Evolutionary conservation across 1,140 invertebrate genomes (phyloP).

Genomic region (Drosophila eugracilis): DNA sequence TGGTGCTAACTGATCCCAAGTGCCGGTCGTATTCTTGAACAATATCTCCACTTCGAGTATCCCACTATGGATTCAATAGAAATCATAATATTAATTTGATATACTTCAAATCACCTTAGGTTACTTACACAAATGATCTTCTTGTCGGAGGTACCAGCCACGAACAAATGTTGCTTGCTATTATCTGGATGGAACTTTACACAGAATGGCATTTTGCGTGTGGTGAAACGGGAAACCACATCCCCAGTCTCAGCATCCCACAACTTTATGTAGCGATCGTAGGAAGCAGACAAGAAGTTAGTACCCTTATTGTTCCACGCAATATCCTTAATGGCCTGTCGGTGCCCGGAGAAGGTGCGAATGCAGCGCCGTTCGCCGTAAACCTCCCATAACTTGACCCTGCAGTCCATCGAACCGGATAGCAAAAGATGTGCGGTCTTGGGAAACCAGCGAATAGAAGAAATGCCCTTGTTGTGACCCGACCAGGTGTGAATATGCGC

Average conservation of each 20-base stretch:
- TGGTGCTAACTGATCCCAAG: conserved; percentile 98
- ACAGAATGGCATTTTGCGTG: conserved; percentile 98
- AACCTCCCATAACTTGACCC: conserved; percentile 99
- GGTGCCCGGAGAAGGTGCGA: conserved; percentile 98
- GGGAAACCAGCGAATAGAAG: conserved; percentile 98
- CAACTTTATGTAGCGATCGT: conserved; percentile 97
- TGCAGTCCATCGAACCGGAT: conserved; percentile 98
- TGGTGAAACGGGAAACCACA: conserved; percentile 96
- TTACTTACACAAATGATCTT: conserved; percentile 98
- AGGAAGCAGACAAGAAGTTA: conserved; percentile 97
- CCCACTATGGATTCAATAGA: conserved; percentile 91
- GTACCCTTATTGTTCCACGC: conserved; percentile 98
- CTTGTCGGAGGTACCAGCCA: conserved; percentile 99
- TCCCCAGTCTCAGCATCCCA: conserved; percentile 99
- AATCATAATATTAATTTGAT: conserved; percentile 13
- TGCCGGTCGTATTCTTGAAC: conserved; percentile 99
- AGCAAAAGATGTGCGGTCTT: conserved; percentile 96
- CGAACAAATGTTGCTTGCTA: conserved; percentile 98
- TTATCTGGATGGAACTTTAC: conserved; percentile 99
- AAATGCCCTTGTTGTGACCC: conserved; percentile 98
- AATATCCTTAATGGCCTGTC: conserved; percentile 98
- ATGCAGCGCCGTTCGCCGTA: conserved; percentile 97
- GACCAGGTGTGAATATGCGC: conserved; percentile 98
- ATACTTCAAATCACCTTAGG: not conserved
- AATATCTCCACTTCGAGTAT: conserved; percentile 96